These are phyloP conservation scores for Falcunculus frontatus DNA, from an alignment of 2,113 vertebrate genomes.

Conservation along the genomic window DNA sequence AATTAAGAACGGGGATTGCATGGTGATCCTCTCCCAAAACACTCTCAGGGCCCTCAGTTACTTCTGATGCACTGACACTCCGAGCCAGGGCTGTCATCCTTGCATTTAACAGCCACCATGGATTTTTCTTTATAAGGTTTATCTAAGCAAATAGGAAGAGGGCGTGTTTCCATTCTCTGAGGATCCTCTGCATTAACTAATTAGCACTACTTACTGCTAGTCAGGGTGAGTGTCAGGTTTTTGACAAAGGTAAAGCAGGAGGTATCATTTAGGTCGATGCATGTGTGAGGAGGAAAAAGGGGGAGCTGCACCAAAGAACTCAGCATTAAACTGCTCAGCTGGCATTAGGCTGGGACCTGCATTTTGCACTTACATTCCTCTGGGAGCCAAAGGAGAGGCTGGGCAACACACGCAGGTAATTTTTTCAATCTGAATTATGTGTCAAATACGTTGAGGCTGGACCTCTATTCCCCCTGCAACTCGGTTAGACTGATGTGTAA, in stretches of 20 bases:
- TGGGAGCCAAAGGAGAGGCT: not conserved
- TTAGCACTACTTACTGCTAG: not conserved
- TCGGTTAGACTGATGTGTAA: not conserved
- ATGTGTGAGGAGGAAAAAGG: not conserved
- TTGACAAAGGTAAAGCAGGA: not conserved
- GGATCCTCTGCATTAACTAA: not conserved
- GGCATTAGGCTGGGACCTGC: not conserved
- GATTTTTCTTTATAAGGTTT: not conserved
- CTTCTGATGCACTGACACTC: not conserved
- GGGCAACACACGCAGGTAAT: not conserved
- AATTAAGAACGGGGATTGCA: not conserved
- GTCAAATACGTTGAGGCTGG: not conserved
- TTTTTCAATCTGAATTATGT: not conserved
- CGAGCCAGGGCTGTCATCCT: not conserved
- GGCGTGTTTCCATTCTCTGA: not conserved
- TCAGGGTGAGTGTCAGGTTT: not conserved
- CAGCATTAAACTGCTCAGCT: not conserved
- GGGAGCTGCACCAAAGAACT: not conserved
- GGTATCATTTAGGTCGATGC: not conserved
- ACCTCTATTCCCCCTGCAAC: not conserved
- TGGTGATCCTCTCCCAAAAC: not conserved
- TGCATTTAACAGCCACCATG: not conserved
- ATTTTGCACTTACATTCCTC: not conserved
- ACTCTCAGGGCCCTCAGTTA: not conserved
- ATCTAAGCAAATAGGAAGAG: not conserved